phyloP scores from a whole-genome alignment of 2,113 vertebrate genomes.

The Okapia johnstoni region DNA sequence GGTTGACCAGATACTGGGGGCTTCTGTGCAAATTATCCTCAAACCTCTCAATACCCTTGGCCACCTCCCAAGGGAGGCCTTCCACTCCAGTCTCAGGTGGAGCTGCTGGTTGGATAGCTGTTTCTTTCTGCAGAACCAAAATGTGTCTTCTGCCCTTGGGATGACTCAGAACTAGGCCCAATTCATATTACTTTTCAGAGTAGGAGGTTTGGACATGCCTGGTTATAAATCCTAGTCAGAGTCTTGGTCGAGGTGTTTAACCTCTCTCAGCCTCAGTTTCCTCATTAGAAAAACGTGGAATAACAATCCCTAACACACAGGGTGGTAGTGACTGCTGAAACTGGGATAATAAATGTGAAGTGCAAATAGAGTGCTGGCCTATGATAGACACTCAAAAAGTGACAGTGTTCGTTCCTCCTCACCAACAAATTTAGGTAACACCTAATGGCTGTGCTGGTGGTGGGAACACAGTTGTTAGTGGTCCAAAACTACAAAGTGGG shows the following conservation, averaged over 20 bases:
- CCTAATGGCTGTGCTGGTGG: background rate
- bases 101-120: background rate
- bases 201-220: background rate
- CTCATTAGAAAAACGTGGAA: background rate
- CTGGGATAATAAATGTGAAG: background rate
- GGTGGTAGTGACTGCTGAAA: background rate
- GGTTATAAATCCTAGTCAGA: background rate
- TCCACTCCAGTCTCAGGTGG: background rate
- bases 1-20: background rate
- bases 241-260: background rate
- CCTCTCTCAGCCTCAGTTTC: background rate
- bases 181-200: background rate
- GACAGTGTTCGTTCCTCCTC: background rate
- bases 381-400: background rate
- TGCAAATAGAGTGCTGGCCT: background rate
- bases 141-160: background rate
- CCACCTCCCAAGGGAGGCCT: background rate
- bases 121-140: background rate
- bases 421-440: background rate
- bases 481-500: background rate
- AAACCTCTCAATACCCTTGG: background rate
- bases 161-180: background rate
- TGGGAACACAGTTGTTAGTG: background rate
- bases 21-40: background rate
- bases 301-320: background rate